Conservation (phyloP, 2,113 vertebrate genomes). For the Trogon melanurus region DNA sequence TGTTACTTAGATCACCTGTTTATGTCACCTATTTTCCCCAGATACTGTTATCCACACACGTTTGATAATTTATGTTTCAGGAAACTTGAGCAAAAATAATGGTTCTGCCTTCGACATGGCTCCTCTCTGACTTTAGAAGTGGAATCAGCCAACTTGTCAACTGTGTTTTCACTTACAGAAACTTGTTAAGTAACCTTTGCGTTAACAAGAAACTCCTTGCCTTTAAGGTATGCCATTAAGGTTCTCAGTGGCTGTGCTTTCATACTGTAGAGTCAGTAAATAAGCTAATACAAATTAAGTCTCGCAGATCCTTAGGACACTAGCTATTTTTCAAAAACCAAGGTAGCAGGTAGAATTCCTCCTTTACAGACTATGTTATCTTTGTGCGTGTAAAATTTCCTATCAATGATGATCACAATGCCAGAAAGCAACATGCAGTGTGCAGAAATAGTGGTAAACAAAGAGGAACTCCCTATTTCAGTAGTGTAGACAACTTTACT, state of each 20-base stretch:
- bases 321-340: neutral
- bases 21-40: neutral
- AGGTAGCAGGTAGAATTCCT: neutral
- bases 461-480: conserved; percentile 73
- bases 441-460: conserved; percentile 70
- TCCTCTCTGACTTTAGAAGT: neutral
- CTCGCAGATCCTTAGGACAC: neutral
- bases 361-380: neutral
- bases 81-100: conserved; percentile 8
- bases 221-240: conserved; percentile 11
- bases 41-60: neutral
- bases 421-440: conserved; percentile 56
- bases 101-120: neutral
- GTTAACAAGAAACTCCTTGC: conserved; percentile 36
- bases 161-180: neutral
- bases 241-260: conserved; percentile 47
- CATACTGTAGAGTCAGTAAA: neutral
- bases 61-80: neutral
- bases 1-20: neutral
- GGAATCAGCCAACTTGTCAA: neutral
- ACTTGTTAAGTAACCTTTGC: conserved; percentile 6
- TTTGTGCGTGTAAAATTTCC: conserved; percentile 10
- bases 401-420: conserved; percentile 15
- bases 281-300: neutral
- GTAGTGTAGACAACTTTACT: conserved; percentile 74